These are phyloP conservation scores for Rana temporaria DNA, from an alignment of 2,113 vertebrate genomes.

Conservation along the genomic window DNA sequence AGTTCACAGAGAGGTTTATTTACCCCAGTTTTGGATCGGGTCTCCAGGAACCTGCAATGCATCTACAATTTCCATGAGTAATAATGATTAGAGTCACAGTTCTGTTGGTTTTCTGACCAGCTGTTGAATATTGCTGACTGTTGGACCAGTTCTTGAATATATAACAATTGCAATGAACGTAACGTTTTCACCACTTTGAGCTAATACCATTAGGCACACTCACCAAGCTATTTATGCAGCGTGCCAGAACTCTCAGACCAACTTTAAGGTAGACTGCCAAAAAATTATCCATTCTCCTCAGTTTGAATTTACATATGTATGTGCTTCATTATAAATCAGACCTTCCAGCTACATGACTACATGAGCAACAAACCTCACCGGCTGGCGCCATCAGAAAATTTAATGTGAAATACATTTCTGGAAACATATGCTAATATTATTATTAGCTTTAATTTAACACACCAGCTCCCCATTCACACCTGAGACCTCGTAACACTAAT, in stretches of 20 bases:
- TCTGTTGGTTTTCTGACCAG: slow-evolving; percentile 14
- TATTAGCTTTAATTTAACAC: too few species aligned
- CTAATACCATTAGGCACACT: slow-evolving; percentile 7
- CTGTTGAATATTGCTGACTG: not conserved
- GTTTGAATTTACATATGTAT: slow-evolving; percentile 42
- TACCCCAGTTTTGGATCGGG: too few species aligned
- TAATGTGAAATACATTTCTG: too few species aligned
- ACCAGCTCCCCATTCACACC: too few species aligned
- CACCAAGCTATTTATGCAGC: not conserved
- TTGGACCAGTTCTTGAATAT: slow-evolving; percentile 13
- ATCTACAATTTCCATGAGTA: not conserved
- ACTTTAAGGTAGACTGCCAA: slow-evolving; percentile 15
- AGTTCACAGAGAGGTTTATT: too few species aligned
- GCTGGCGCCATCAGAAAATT: too few species aligned
- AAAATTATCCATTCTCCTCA: slow-evolving; percentile 2
- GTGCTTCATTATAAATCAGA: slow-evolving; percentile 14
- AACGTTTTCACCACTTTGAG: slow-evolving; percentile 1
- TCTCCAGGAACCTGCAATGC: too few species aligned
- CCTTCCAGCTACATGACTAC: not conserved
- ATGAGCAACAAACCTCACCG: slow-evolving; percentile 2
- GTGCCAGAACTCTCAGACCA: slow-evolving; percentile 20
- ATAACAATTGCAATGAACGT: not conserved
- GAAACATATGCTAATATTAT: too few species aligned
- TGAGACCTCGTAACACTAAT: too few species aligned
- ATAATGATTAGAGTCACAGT: not conserved